phyloP scores from a whole-genome alignment of 2,797 vertebrate genomes.

The Pelobates cultripes region DNA sequence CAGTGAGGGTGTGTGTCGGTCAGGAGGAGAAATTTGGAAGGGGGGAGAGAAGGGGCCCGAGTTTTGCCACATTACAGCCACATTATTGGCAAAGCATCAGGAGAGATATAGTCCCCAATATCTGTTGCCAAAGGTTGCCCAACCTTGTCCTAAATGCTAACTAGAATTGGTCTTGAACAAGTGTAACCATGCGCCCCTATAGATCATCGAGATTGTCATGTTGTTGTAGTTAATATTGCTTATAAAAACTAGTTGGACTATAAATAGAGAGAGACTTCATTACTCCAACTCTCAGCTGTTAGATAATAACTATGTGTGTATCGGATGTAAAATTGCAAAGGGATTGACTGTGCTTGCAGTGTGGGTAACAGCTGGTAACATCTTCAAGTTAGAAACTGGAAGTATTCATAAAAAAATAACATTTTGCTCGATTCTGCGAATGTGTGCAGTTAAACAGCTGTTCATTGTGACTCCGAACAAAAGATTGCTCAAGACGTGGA shows the following conservation, averaged over 20 bases:
- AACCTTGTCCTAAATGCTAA: too few relatives aligned
- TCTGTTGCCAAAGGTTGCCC: too few relatives aligned
- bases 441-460: constrained; percentile 23
- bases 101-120: too few relatives aligned
- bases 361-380: constrained; percentile 33
- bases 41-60: too few relatives aligned
- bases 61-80: too few relatives aligned
- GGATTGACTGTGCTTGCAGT: constrained; percentile 32
- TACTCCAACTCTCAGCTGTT: constrained; percentile 47
- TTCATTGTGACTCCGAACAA: background rate
- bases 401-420: constrained; percentile 4
- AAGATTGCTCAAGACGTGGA: background rate
- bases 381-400: constrained; percentile 25
- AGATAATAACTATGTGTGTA: constrained; percentile 35
- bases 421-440: background rate
- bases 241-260: constrained; percentile 44
- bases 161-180: too few relatives aligned
- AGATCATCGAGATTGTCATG: constrained; percentile 70
- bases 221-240: constrained; percentile 77
- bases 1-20: too few relatives aligned
- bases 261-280: constrained; percentile 29
- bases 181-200: constrained; percentile 57
- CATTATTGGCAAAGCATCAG: too few relatives aligned
- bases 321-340: constrained; percentile 28
- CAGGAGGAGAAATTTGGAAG: too few relatives aligned